Evolutionary conservation across 1,140 invertebrate genomes (phyloP).

Genomic region (Apocrypta bakeri): DNA sequence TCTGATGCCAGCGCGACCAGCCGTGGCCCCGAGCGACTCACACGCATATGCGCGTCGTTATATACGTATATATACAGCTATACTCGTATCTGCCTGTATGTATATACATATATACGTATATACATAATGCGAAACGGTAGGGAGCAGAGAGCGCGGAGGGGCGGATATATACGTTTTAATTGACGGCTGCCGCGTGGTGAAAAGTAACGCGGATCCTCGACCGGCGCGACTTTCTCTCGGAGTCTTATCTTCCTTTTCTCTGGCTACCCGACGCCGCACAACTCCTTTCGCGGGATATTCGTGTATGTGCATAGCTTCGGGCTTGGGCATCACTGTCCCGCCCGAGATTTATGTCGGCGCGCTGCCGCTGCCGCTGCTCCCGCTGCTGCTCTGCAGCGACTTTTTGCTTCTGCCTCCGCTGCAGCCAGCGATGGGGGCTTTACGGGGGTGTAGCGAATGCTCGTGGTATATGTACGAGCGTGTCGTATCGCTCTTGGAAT

Average conservation of each 20-base stretch:
- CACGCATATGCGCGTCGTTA: background rate
- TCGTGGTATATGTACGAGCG: background rate
- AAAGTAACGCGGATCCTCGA: slow-evolving; percentile 33
- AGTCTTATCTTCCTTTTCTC: slow-evolving; percentile 2
- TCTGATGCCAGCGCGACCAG: background rate
- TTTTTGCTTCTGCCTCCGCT: background rate
- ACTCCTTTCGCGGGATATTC: slow-evolving; percentile 9
- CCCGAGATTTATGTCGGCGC: slow-evolving; percentile 40
- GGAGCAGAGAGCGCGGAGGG: slow-evolving; percentile 15
- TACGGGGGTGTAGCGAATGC: slow-evolving; percentile 33
- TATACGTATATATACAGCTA: no score
- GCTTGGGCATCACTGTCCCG: slow-evolving; percentile 63
- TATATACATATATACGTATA: background rate
- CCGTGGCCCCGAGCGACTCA: background rate
- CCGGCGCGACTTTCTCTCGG: slow-evolving; percentile 4
- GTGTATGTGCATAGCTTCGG: background rate
- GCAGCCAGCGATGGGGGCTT: background rate
- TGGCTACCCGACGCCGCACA: background rate
- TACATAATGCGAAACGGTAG: slow-evolving; percentile 16
- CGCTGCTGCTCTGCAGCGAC: background rate
- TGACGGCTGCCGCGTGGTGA: slow-evolving; percentile 45
- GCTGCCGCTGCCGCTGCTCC: background rate
- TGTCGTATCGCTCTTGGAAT: background rate
- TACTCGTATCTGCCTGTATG: background rate
- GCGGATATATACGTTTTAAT: slow-evolving; percentile 43